phyloP scores from a whole-genome alignment of 2,797 vertebrate genomes.

The Phaenicophaeus curvirostris region DNA sequence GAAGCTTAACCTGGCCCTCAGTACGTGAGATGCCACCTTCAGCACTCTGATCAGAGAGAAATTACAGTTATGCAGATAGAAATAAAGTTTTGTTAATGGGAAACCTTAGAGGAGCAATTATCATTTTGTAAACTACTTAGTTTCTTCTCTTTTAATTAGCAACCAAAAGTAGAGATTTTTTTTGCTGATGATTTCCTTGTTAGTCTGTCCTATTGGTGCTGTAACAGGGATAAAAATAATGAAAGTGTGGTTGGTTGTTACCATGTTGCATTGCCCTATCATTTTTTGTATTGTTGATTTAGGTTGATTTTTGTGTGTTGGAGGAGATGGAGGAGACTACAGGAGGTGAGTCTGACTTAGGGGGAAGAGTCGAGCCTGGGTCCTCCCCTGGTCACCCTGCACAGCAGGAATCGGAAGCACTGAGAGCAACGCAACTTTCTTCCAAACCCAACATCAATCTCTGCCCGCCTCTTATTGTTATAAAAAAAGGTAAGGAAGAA shows the following conservation, averaged over 20 bases:
- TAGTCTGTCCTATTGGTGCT: background rate
- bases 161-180: background rate
- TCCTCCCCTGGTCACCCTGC: background rate
- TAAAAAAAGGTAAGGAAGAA: slow-evolving; percentile 50
- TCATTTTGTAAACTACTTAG: background rate
- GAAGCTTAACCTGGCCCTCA: background rate
- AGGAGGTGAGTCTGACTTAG: background rate
- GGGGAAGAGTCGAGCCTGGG: background rate
- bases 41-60: background rate
- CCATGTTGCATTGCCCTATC: accelerated
- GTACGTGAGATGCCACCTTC: background rate
- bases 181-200: background rate
- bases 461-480: slow-evolving; percentile 33
- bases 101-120: background rate
- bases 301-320: background rate
- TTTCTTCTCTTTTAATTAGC: background rate
- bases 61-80: background rate
- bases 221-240: background rate
- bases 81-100: background rate
- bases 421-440: background rate
- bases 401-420: background rate
- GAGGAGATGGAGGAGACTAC: slow-evolving; percentile 26
- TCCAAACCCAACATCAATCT: background rate
- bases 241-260: background rate
- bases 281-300: background rate